phyloP scores from a whole-genome alignment of 2,113 vertebrate genomes.

The Macquaria australasica region DNA sequence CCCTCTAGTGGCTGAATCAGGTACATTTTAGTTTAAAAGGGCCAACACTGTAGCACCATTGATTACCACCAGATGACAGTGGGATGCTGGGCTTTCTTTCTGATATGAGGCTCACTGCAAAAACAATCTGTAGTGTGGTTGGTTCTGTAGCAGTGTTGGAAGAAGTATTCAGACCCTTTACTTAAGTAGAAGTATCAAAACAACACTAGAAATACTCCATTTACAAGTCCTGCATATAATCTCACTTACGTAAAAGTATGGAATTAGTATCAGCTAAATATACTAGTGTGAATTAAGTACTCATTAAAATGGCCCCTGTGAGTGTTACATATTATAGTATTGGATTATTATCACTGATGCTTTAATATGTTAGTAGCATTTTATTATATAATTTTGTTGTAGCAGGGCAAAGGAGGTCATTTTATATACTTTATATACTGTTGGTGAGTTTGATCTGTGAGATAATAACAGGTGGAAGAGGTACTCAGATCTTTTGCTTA shows the following conservation, averaged over 20 bases:
- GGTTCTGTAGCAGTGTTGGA: background rate
- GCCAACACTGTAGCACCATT: background rate
- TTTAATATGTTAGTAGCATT: background rate
- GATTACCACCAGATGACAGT: conserved; percentile 44
- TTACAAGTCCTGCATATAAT: background rate
- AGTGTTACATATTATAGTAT: background rate
- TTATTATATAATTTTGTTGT: too few species aligned
- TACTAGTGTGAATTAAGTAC: background rate
- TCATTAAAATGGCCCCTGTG: background rate
- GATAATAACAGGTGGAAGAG: too few species aligned
- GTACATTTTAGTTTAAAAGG: background rate
- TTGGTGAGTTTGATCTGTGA: too few species aligned
- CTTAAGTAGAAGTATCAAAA: background rate
- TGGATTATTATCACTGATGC: background rate
- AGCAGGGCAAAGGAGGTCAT: too few species aligned
- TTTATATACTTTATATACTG: too few species aligned
- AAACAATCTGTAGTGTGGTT: background rate
- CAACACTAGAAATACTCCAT: background rate
- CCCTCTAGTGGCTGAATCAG: conserved; percentile 26
- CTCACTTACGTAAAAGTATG: background rate
- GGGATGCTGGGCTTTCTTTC: background rate
- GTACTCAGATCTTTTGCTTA: too few species aligned
- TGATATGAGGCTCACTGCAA: background rate
- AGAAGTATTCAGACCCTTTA: background rate
- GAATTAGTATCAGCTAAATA: background rate